Base-by-base conservation (phyloP, 2,888 invertebrate genomes). In the Campaea margaritaria region DNA sequence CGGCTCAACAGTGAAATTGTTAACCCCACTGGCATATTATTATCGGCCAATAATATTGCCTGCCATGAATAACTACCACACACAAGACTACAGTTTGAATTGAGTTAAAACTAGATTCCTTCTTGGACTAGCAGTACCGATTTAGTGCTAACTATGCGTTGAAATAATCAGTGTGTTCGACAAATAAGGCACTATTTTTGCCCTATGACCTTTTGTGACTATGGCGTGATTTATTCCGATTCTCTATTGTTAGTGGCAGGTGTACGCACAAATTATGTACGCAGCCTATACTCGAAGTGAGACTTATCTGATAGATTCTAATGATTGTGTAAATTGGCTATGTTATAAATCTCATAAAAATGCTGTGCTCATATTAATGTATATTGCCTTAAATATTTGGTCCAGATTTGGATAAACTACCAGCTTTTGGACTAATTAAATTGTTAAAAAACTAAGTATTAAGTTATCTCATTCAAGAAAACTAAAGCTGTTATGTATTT, bases 401-500 rank as follows among this genome's bases (percentile, higher is more conserved):
- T 21, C 21, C 21, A 21, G 5, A 21, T 21, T 1, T 10, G 36
- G 36, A 36, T n/a, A 36, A 34, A 1, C 10, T 36, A n/a, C 10
- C 36, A 12, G 1, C 1, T n/a, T 34, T 3, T 12, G 36, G 28
- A 14, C 9, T 45, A 14, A 31, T 28, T 0, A n/a, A n/a, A 28
- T 14, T 47, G n/a, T 31, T 15, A 12, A 16, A 48, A 49, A 49
- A 1, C 3, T 14, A 49, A 51, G 58, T 64, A 62, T 67, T 57
- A 51, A 64, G 58, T 62, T 59, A 49, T 47, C 41, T 54, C 45
- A 42, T 13, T 34, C 49, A 55, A 48, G 14, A 34, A 43, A 54
- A 57, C 45, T 53, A 50, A 59, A 36, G 47, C 36, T 57, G 52
- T 62, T 52, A 57, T 36, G 16, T 28, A 58, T 61, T 58, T 58